These are phyloP conservation scores for Arion vulgaris DNA, from an alignment of 1,140 invertebrate species.

Conservation along the genomic window DNA sequence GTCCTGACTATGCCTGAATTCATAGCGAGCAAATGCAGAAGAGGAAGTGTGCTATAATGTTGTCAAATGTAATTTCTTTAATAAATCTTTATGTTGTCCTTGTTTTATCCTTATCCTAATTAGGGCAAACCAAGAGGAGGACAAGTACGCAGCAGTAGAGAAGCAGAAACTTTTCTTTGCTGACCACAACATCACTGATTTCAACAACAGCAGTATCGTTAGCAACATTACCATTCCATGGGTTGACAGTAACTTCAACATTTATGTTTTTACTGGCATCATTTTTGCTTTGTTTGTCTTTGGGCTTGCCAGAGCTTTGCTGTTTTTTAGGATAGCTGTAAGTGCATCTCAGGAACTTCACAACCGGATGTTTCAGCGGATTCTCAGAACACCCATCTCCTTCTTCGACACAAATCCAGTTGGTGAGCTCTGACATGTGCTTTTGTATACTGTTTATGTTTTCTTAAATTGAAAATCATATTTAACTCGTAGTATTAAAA, in stretches of 20 bases:
- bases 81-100: too few species aligned
- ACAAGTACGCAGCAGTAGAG: conserved; percentile 43
- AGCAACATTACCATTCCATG: conserved; percentile 62
- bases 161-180: conserved; percentile 20
- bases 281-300: conserved; percentile 69
- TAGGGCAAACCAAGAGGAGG: conserved; percentile 67
- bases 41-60: too few species aligned
- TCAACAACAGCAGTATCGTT: conserved; percentile 19
- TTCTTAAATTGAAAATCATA: too few species aligned
- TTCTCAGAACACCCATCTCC: conserved; percentile 86
- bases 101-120: too few species aligned
- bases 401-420: conserved; percentile 92
- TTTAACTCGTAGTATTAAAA: too few species aligned
- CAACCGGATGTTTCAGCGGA: conserved; percentile 86
- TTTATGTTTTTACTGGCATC: conserved; percentile 70
- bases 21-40: too few species aligned
- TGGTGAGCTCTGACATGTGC: conserved; percentile 70
- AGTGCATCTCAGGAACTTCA: conserved; percentile 85
- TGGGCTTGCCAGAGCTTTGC: conserved; percentile 77
- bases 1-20: too few species aligned
- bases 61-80: too few species aligned
- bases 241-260: conserved; percentile 61
- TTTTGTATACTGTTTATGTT: background rate
- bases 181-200: conserved; percentile 24
- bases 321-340: conserved; percentile 84